Conservation (phyloP, 2,797 vertebrate species). For the Molossus alvarezi region DNA sequence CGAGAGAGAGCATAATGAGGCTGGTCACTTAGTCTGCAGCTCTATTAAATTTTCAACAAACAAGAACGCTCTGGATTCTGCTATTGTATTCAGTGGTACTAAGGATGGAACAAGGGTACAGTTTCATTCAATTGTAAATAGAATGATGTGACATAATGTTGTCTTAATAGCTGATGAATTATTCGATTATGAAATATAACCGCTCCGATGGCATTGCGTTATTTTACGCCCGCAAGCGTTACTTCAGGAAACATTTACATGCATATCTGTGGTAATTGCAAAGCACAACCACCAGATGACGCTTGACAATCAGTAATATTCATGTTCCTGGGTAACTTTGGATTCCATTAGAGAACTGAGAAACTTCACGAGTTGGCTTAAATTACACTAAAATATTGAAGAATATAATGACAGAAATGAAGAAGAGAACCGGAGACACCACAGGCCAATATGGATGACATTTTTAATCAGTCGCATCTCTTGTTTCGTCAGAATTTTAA, state of each 20-base stretch:
- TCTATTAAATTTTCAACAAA: constrained; percentile 53
- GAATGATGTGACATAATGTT: neutral
- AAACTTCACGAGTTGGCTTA: neutral
- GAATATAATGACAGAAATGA: neutral
- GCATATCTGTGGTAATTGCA: constrained; percentile 64
- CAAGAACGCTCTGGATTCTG: neutral
- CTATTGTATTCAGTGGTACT: neutral
- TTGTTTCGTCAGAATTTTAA: neutral
- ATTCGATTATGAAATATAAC: neutral
- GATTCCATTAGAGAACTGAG: neutral
- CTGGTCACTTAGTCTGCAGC: neutral
- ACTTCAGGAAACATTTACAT: neutral
- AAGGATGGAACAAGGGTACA: neutral
- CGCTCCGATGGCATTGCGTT: neutral
- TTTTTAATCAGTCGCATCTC: constrained; percentile 26
- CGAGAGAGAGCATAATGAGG: neutral
- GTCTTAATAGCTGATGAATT: constrained; percentile 27
- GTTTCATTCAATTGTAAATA: constrained; percentile 28
- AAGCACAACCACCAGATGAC: constrained; percentile 77
- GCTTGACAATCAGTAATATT: constrained; percentile 64
- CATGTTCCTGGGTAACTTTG: neutral
- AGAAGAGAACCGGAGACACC: neutral
- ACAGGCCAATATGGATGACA: neutral
- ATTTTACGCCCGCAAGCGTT: neutral
- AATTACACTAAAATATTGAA: constrained; percentile 26